phyloP scores from a whole-genome alignment of 2,888 invertebrate species.

The Limnephilus rhombicus region DNA sequence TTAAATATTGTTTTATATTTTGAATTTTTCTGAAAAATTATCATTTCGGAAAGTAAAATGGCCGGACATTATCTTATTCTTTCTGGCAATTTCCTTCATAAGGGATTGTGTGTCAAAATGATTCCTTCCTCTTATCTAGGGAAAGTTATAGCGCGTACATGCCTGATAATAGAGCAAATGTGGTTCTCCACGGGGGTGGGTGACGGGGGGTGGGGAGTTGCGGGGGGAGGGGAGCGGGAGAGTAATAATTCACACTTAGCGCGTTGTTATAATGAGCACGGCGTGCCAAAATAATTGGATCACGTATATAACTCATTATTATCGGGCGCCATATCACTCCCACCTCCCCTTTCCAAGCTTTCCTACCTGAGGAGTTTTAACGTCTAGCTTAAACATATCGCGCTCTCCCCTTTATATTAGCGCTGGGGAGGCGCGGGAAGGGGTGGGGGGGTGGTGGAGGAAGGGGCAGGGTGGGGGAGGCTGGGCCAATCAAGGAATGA shows the following conservation, averaged over 20 bases:
- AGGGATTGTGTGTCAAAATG: conserved; percentile 62
- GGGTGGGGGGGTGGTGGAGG: not conserved
- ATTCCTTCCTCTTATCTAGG: conserved; percentile 51
- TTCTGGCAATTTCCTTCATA: conserved; percentile 7
- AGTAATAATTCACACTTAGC: conserved; percentile 79
- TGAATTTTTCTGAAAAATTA: not conserved
- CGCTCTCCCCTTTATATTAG: conserved; percentile 41
- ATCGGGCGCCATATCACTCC: conserved; percentile 70
- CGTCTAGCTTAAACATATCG: conserved; percentile 57
- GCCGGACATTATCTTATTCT: not conserved
- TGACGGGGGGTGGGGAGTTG: conserved; percentile 22
- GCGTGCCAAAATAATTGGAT: conserved; percentile 79
- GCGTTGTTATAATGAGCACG: conserved; percentile 76
- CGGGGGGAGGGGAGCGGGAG: conserved; percentile 42
- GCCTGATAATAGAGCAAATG: conserved; percentile 55
- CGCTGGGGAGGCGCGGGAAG: not conserved
- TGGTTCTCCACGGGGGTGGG: conserved; percentile 30
- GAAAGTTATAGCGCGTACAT: conserved; percentile 53
- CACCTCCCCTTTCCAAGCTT: conserved; percentile 43
- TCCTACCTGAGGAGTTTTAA: conserved; percentile 47
- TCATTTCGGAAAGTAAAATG: not conserved
- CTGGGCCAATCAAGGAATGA: not conserved
- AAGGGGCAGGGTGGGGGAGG: not conserved
- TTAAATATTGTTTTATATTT: not conserved
- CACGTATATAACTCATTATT: conserved; percentile 81